A percentile compares a stretch with the other conserved stretches of the same genome.
Conservation (phyloP, 2,113 vertebrate genomes). For the Lepidothrix coronata region DNA sequence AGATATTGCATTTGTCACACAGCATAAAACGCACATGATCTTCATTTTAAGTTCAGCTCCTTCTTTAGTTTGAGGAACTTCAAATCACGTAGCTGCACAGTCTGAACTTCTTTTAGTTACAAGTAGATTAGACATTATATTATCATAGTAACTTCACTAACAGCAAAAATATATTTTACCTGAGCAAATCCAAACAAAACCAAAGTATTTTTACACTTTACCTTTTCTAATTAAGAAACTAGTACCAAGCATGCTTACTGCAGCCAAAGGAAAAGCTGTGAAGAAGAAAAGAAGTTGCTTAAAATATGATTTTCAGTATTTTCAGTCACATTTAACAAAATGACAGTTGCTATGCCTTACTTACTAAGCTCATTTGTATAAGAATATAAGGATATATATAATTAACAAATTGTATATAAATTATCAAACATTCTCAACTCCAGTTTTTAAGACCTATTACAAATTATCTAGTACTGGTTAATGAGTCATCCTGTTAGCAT, state of each 20-base stretch:
- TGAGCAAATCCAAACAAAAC: not conserved
- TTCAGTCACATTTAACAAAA: not conserved
- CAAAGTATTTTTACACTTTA: constrained; percentile 58
- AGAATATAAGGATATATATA: not conserved
- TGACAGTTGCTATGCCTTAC: not conserved
- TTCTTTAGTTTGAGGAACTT: not conserved
- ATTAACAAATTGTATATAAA: not conserved
- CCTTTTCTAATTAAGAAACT: constrained; percentile 85
- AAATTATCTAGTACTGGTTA: not conserved
- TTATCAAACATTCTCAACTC: not conserved
- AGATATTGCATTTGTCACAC: not conserved
- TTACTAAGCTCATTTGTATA: not conserved
- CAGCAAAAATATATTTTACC: not conserved
- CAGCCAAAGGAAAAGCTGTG: constrained; percentile 87
- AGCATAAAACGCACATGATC: not conserved
- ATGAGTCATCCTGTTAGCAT: not conserved
- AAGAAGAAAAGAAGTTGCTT: not conserved
- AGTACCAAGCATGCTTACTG: constrained; percentile 81
- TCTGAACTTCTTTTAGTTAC: not conserved
- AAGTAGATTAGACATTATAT: not conserved
- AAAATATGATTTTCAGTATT: not conserved
- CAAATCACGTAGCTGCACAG: not conserved
- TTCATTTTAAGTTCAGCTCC: not conserved
- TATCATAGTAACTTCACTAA: not conserved
- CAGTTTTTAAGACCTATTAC: not conserved